Conservation (phyloP, 2,113 vertebrate genomes). For the Amphilophus citrinellus region DNA sequence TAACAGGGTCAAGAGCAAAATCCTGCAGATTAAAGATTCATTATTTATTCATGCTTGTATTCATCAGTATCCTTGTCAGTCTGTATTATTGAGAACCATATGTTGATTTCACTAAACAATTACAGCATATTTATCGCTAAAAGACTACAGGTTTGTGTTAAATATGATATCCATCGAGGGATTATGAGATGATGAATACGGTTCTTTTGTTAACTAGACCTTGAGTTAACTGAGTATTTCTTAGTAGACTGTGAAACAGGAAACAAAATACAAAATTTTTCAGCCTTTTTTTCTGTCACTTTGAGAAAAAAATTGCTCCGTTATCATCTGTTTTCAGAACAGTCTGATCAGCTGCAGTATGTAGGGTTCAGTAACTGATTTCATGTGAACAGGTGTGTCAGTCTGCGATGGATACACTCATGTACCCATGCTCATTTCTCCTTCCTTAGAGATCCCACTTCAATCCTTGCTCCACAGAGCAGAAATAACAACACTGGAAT, state of each 20-base stretch:
- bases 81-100: neutral
- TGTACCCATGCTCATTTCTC: neutral
- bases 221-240: neutral
- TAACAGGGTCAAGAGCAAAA: slow-evolving; percentile 65
- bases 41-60: slow-evolving; percentile 53
- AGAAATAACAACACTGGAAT: too few species aligned
- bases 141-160: neutral
- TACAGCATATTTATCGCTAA: neutral
- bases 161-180: neutral
- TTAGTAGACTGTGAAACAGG: neutral
- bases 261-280: neutral
- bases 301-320: neutral
- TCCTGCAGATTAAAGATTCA: slow-evolving; percentile 48
- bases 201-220: neutral
- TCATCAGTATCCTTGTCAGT: slow-evolving; percentile 34
- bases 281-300: neutral
- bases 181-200: neutral
- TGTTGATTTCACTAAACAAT: neutral
- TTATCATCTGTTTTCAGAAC: neutral
- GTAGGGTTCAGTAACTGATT: neutral
- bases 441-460: too few species aligned
- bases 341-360: neutral
- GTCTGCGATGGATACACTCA: neutral
- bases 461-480: too few species aligned
- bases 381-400: neutral